These are phyloP conservation scores for Acanthosepion pharaonis DNA, from an alignment of 2,888 invertebrate genomes.

Conservation along the genomic window DNA sequence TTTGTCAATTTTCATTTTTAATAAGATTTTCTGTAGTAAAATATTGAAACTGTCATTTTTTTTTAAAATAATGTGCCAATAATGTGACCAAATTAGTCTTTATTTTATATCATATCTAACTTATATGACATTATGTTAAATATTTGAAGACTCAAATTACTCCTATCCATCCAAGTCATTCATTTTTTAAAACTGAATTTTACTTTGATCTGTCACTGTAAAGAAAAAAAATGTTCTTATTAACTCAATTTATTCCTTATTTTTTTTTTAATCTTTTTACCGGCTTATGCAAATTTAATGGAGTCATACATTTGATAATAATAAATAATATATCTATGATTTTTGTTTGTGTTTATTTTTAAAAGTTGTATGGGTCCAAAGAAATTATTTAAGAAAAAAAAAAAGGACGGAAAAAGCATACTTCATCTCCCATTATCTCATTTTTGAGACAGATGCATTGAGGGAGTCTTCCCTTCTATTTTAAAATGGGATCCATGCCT, in stretches of 20 bases:
- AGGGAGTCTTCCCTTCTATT: background rate
- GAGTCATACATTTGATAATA: background rate
- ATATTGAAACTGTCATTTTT: too few relatives aligned
- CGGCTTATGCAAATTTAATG: background rate
- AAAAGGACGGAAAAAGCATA: background rate
- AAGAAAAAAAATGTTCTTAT: background rate
- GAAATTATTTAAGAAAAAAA: background rate
- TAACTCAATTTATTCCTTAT: background rate
- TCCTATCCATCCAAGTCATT: background rate
- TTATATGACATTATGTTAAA: background rate
- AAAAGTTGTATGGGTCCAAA: background rate
- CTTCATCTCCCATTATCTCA: slow-evolving; percentile 7
- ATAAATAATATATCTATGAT: background rate
- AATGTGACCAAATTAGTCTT: too few relatives aligned
- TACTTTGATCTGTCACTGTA: background rate
- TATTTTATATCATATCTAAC: too few relatives aligned
- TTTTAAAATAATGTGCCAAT: too few relatives aligned
- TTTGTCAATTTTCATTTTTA: too few relatives aligned
- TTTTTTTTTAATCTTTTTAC: background rate
- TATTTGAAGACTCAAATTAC: background rate
- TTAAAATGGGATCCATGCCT: slow-evolving; percentile 10
- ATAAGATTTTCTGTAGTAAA: too few relatives aligned
- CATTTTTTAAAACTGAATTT: background rate
- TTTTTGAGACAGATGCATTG: slow-evolving; percentile 33
- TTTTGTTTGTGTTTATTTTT: background rate